Percentiles rank a stretch among this genome's conserved stretches.
These are phyloP conservation scores for Halichoerus grypus DNA, from an alignment of 2,113 vertebrate species.

Conservation along the genomic window DNA sequence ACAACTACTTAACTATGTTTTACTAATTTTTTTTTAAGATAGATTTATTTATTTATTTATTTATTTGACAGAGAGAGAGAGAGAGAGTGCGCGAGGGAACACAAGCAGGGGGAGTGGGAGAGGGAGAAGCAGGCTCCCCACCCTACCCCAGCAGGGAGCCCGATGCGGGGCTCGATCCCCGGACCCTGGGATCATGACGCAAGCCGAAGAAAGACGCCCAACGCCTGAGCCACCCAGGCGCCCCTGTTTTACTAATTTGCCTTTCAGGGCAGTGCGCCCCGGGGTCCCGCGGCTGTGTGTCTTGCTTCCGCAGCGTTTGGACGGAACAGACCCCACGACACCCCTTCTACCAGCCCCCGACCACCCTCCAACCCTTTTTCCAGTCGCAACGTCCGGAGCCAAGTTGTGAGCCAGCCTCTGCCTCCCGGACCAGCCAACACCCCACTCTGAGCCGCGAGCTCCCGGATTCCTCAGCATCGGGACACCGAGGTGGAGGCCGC, in stretches of 20 bases:
- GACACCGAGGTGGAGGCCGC: neutral
- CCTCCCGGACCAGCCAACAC: neutral
- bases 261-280: neutral
- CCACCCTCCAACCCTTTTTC: neutral
- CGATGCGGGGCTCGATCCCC: too few relatives aligned
- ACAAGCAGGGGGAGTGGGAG: too few relatives aligned
- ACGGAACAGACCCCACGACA: neutral
- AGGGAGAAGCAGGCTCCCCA: too few relatives aligned
- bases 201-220: too few relatives aligned
- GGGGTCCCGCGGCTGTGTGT: neutral
- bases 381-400: neutral
- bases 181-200: too few relatives aligned
- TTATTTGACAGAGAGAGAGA: too few relatives aligned
- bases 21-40: neutral
- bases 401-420: neutral
- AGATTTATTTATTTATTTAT: too few relatives aligned
- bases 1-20: neutral
- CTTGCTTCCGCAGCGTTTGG: neutral
- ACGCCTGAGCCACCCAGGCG: too few relatives aligned
- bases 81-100: too few relatives aligned
- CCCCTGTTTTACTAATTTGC: neutral
- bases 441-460: neutral
- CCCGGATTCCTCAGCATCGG: neutral
- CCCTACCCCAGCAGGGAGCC: too few relatives aligned
- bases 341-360: neutral